Percentiles rank a stretch among this genome's conserved stretches.
Evolutionary conservation across 2,888 invertebrate genomes (phyloP).

Genomic region (Stegophylla sp.): DNA sequence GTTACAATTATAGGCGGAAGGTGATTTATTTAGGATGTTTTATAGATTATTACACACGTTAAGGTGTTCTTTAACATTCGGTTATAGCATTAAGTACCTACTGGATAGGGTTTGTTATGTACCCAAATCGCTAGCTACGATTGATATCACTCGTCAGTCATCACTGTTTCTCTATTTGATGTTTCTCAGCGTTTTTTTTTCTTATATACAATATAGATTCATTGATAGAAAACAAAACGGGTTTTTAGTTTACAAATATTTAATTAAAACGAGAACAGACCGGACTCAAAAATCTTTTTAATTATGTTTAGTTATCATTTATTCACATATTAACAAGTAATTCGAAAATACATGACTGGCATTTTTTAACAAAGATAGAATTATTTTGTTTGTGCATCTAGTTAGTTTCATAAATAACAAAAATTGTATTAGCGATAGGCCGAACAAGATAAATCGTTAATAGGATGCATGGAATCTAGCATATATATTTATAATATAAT

Average conservation of each 20-base stretch:
- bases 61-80: conserved; percentile 45
- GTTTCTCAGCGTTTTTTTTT: background rate
- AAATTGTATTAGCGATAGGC: background rate
- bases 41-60: conserved; percentile 42
- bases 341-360: conserved; percentile 38
- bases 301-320: conserved; percentile 38
- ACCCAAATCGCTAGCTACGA: background rate
- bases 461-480: background rate
- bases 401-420: conserved; percentile 38
- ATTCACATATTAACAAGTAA: background rate
- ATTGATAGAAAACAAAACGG: conserved; percentile 43
- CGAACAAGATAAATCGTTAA: conserved; percentile 21
- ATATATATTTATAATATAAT: too few relatives aligned
- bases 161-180: background rate
- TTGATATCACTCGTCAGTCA: conserved; percentile 26
- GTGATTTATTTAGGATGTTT: conserved; percentile 51
- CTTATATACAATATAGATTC: too few relatives aligned
- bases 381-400: conserved; percentile 8
- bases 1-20: conserved; percentile 43
- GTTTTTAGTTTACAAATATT: conserved; percentile 45
- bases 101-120: background rate
- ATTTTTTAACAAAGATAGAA: conserved; percentile 39
- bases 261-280: conserved; percentile 24
- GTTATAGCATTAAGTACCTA: conserved; percentile 26
- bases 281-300: conserved; percentile 20